Evolutionary conservation across 2,888 invertebrate species (phyloP).

Genomic region (Neoascia interrupta): DNA sequence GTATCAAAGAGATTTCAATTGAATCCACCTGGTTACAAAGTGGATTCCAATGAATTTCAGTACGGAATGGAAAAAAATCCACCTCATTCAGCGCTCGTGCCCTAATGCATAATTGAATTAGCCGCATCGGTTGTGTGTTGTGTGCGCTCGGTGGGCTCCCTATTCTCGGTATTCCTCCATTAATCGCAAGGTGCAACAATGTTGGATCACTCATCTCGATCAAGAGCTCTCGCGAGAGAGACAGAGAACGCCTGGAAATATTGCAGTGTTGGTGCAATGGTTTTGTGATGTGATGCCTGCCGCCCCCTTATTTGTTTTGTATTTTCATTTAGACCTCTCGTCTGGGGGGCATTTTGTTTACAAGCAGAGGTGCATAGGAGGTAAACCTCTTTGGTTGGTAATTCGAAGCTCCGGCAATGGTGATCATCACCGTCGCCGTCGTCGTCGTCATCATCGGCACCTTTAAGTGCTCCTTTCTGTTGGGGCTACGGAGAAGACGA

Average conservation of each 20-base stretch:
- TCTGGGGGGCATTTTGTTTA: constrained; percentile 41
- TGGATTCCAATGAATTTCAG: constrained; percentile 53
- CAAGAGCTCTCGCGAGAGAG: constrained; percentile 13
- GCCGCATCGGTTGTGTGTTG: constrained; percentile 37
- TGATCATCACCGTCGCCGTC: constrained; percentile 47
- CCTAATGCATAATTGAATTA: constrained; percentile 67
- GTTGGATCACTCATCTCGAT: constrained; percentile 65
- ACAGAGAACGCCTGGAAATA: constrained; percentile 32
- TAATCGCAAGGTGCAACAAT: constrained; percentile 66
- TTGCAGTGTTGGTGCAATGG: constrained; percentile 31
- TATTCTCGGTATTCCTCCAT: constrained; percentile 50
- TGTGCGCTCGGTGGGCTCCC: constrained; percentile 6
- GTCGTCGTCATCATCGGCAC: constrained; percentile 26
- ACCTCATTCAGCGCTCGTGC: constrained; percentile 67
- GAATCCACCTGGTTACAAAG: constrained; percentile 63
- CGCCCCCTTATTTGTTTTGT: constrained; percentile 7
- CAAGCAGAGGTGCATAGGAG: constrained; percentile 48
- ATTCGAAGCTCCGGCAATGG: constrained; percentile 50
- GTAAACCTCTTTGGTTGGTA: constrained; percentile 40
- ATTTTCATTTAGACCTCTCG: neutral
- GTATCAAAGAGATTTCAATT: constrained; percentile 65
- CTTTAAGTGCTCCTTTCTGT: constrained; percentile 48
- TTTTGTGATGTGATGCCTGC: constrained; percentile 23
- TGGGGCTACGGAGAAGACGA: neutral
- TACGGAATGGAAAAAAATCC: constrained; percentile 12